Evolutionary conservation across 2,113 vertebrate species (phyloP), one percentile per base, ranked within the genome.

Genomic region (Ctenomys sociabilis): DNA sequence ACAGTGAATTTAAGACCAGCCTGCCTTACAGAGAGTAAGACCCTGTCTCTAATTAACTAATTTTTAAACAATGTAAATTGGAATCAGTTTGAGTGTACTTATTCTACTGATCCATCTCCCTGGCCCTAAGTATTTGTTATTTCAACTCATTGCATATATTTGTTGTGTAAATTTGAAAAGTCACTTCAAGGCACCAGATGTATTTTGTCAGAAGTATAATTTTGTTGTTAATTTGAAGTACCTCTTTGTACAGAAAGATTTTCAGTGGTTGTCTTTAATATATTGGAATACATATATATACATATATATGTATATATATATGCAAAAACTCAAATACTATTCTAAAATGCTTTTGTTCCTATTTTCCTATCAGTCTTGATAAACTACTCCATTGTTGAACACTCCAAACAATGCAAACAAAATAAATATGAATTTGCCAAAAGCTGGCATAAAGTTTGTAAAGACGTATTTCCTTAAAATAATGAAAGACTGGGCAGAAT

Each of bases 301-400:
- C n/a, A n/a, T n/a, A n/a, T n/a, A n/a, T n/a, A n/a, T n/a, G n/a
- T n/a, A 21, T 66, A 35, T 64, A n/a, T n/a, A 19, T 16, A 57
- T 86, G 9, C 16, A 68, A 45, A 61, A 91, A 57, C 66, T 78
- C 78, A 37, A 92, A 80, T 82, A 54, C 19, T 81, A 4, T 88
- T 78, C 64, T 70, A 80, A 30, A 83, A 85, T 90, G 32, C 13
- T 75, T 85, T 86, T 73, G 35, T 96, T 92, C 68, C 80, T 92
- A 86, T 96, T 59, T 97, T 88, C 30, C 3, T 91, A 66, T 81
- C 2, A 30, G 75, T 84, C 43, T 64, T 63, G 37, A 86, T 68
- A 94, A 88, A 96, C 37, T 78, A 66, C 22, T 91, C 35, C 28
- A 64, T 80, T 28, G 28, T 37, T 80, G 45, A 92, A 95, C 97